These are phyloP conservation scores for Tursiops truncatus DNA, from an alignment of 2,113 vertebrate genomes.

Conservation along the genomic window DNA sequence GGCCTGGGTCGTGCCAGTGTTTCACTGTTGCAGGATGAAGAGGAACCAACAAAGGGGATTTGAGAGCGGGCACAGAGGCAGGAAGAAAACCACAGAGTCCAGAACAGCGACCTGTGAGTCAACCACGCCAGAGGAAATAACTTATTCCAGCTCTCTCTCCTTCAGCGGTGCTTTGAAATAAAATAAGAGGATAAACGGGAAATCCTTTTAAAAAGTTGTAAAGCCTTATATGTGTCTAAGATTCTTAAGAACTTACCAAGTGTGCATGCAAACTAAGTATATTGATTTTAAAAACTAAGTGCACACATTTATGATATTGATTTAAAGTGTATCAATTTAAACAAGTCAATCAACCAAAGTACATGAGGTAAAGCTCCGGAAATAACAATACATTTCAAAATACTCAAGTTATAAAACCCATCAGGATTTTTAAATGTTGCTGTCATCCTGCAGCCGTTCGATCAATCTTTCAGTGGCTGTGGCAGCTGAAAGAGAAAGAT, in stretches of 20 bases:
- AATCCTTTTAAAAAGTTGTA: neutral
- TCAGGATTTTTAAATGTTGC: neutral
- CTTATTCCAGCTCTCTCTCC: neutral
- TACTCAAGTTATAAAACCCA: neutral
- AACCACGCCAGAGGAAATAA: neutral
- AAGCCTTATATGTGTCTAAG: neutral
- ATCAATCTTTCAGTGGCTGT: neutral
- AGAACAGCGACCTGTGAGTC: neutral
- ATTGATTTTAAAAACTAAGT: neutral
- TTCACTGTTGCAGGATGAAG: neutral
- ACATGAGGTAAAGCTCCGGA: neutral
- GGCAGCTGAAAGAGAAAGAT: neutral
- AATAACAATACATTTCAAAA: neutral
- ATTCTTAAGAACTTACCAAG: neutral
- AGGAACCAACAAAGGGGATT: neutral
- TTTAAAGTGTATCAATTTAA: neutral
- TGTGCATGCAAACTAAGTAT: neutral
- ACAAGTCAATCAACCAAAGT: slow-evolving; percentile 22
- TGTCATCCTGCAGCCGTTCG: neutral
- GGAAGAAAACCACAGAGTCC: neutral
- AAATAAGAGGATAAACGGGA: neutral
- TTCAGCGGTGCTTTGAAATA: neutral
- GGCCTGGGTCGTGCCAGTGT: neutral
- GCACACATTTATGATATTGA: neutral
- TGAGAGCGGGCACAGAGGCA: neutral